Conservation (phyloP, 2,888 invertebrate genomes). For the Agelastica alni region DNA sequence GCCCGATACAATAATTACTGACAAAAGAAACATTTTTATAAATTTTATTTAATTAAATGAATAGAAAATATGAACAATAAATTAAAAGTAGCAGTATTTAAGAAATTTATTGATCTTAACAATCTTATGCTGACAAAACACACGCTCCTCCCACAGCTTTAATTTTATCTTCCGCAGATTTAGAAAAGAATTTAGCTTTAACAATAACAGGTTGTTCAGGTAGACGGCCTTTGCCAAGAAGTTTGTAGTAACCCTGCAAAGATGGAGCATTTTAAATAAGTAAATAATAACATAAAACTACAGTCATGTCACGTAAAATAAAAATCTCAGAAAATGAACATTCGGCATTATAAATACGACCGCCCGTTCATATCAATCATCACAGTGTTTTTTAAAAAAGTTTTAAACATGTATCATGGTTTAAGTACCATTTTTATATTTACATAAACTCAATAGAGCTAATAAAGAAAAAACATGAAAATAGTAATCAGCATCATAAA, state of each 20-base stretch:
- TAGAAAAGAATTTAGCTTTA: conserved; percentile 98
- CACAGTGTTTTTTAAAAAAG: no score
- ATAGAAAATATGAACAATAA: no score
- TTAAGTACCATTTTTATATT: no score
- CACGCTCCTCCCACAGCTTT: conserved; percentile 97
- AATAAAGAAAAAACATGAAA: no score
- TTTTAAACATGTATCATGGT: no score
- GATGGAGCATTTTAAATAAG: conserved; percentile 10
- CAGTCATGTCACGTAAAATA: conserved; percentile 6
- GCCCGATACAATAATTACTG: no score
- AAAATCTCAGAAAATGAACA: conserved; percentile 45
- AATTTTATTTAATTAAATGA: no score
- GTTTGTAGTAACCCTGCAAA: conserved; percentile 94
- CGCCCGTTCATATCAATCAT: conserved; percentile 58
- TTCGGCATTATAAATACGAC: conserved; percentile 55
- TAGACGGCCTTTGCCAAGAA: conserved; percentile 95
- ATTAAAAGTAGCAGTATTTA: no score
- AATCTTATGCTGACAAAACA: conserved; percentile 87
- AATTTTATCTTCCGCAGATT: conserved; percentile 95
- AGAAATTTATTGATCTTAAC: conserved; percentile 19
- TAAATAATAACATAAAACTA: background rate
- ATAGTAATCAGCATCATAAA: no score
- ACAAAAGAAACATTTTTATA: no score
- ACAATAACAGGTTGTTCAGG: conserved; percentile 98
- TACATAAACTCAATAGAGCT: no score